Percentiles rank a stretch among this genome's conserved stretches.
phyloP scores from a whole-genome alignment of 2,113 vertebrate species.

The Oreochromis tanganicae region DNA sequence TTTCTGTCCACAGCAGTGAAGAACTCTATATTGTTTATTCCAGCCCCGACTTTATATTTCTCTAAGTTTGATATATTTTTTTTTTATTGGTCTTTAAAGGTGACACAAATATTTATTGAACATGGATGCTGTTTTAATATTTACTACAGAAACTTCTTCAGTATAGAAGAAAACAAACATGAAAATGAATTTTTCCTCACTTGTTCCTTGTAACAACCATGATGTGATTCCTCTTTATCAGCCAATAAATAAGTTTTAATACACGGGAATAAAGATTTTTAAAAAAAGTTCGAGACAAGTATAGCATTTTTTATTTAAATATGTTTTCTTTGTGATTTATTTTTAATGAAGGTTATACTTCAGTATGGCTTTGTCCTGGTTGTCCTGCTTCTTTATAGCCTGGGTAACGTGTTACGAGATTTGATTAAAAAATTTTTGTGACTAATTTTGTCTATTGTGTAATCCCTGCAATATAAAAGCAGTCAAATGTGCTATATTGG shows the following conservation, averaged over 20 bases:
- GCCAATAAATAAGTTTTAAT: not conserved
- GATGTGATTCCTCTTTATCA: not conserved
- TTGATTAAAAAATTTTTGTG: fast-evolving
- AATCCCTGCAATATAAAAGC: not conserved
- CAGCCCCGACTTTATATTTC: not conserved
- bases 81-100: not conserved
- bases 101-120: not conserved
- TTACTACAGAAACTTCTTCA: not conserved
- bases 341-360: not conserved
- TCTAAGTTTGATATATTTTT: not conserved
- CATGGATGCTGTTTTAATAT: not conserved
- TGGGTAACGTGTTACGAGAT: fast-evolving
- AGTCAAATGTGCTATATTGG: not conserved
- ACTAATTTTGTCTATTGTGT: not conserved
- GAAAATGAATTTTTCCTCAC: not conserved
- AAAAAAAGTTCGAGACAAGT: not conserved
- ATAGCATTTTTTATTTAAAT: not conserved
- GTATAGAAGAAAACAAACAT: not conserved
- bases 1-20: not conserved
- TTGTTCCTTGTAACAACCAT: not conserved
- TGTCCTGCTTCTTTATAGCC: not conserved
- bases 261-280: fast-evolving
- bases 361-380: not conserved
- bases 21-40: fast-evolving
- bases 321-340: not conserved